Base-by-base conservation (phyloP, 2,888 invertebrate genomes). In the Lasiommata megera region DNA sequence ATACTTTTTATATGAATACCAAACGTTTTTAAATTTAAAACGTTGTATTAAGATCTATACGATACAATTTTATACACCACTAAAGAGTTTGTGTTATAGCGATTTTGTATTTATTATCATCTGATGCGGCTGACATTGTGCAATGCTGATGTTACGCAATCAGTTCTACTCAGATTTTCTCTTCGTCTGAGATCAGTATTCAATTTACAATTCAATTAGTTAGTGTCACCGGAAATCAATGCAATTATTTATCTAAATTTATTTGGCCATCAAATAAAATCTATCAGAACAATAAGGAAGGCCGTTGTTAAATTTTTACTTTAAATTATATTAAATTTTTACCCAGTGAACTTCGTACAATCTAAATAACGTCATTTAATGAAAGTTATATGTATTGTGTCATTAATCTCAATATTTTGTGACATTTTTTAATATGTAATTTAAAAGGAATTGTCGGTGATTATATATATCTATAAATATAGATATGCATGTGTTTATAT, bases 61-160 rank as follows among this genome's bases (percentile, higher is more conserved):
- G 18, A 48, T 48, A 36, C 47, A 34, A 16, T 47, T 47, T 47
- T 17, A 48, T 48, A 18, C 36, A 7, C 7, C 34, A 12, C 36
- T 48, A 48, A 48, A 48, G 36, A 34, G 18, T 48, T 48, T 14
- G 7, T 37, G 12, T 12, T n/a, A n/a, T n/a, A n/a, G n/a, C n/a
- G 38, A 28, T 28, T 23, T 6, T 37, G 9, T 3, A 23, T 28
- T 48, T 36, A 37, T 50, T 14, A 38, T 28, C 28, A 12, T 38
- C 38, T 14, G 14, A 17, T 7, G 38, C 29, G 16, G 16, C 16
- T 14, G 38, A 51, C 28, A 11, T 50, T 50, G 28, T 50, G 50
- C 38, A 50, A 50, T 38, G 51, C 23, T 38, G 18, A 37, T 40
- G 5, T 48, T 51, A 29, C 16, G 29, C 16, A 51, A 51, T 28